These are phyloP conservation scores for Neocloeon triangulifer DNA, from an alignment of 1,140 invertebrate species.

Conservation along the genomic window DNA sequence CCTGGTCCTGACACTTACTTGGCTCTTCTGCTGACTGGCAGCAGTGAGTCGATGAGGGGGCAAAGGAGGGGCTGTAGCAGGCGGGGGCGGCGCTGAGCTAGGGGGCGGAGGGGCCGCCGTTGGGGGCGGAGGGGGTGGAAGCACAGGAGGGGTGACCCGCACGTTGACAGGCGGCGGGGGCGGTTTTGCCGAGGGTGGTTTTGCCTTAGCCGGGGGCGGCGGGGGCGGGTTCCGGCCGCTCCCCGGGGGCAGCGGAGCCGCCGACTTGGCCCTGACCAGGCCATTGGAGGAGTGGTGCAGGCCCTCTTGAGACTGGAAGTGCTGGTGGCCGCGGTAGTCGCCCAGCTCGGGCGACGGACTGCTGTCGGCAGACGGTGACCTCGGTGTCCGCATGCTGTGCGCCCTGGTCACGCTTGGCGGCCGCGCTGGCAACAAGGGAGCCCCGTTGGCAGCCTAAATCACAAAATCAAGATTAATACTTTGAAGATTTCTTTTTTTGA, in stretches of 20 bases:
- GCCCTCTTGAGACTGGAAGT: constrained; percentile 23
- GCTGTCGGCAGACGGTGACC: constrained; percentile 20
- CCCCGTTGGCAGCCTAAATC: not conserved
- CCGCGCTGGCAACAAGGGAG: constrained; percentile 2
- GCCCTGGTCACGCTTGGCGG: constrained; percentile 18
- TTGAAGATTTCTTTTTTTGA: no score
- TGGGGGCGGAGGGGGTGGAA: constrained; percentile 14
- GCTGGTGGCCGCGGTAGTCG: constrained; percentile 5
- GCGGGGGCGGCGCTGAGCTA: constrained; percentile 5
- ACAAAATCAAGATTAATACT: no score
- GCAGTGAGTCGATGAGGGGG: constrained; percentile 12
- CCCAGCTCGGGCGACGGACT: constrained; percentile 7
- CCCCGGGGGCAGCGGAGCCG: constrained; percentile 5
- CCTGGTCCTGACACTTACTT: no score
- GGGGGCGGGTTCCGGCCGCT: constrained; percentile 12
- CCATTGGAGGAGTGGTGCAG: constrained; percentile 12
- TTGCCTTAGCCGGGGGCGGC: constrained; percentile 8
- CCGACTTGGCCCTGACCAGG: not conserved
- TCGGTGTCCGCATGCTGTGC: constrained; percentile 26
- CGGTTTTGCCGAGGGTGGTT: constrained; percentile 18
- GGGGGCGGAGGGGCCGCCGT: constrained; percentile 14
- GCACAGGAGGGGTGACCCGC: constrained; percentile 14
- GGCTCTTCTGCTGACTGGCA: constrained; percentile 14
- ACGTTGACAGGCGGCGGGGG: constrained; percentile 20
- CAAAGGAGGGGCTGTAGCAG: constrained; percentile 9